Percentiles rank a stretch among this genome's conserved stretches.
These are phyloP conservation scores for Pogoniulus pusillus DNA, from an alignment of 2,797 vertebrate genomes.

Conservation along the genomic window DNA sequence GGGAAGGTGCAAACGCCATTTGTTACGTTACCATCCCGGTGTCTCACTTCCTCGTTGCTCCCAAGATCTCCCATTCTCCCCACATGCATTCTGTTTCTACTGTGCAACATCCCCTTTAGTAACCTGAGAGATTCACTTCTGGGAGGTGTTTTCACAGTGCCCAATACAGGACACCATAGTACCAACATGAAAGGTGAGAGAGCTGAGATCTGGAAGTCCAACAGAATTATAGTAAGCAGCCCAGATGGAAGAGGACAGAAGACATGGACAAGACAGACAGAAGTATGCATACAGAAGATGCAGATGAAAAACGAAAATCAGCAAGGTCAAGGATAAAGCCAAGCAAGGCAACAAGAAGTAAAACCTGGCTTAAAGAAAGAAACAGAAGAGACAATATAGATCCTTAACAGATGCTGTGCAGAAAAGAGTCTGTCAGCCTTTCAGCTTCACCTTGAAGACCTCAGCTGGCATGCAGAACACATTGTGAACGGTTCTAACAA, in stretches of 20 bases:
- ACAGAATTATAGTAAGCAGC: background rate
- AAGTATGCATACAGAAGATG: background rate
- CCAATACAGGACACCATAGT: background rate
- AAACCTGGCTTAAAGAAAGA: background rate
- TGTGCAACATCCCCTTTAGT: background rate
- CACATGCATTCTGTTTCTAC: background rate
- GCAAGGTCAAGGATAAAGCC: background rate
- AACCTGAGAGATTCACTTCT: background rate
- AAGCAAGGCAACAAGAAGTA: background rate
- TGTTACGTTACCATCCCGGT: background rate
- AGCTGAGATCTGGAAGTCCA: background rate
- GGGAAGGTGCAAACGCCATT: background rate
- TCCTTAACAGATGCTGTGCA: background rate
- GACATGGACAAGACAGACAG: background rate
- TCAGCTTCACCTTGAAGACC: background rate
- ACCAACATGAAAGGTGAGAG: background rate
- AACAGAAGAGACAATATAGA: background rate
- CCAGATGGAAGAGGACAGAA: background rate
- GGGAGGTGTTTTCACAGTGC: background rate
- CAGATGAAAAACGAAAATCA: background rate
- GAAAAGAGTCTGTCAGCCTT: background rate
- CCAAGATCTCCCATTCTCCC: background rate
- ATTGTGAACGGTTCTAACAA: background rate
- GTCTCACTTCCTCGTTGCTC: background rate
- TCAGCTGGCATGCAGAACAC: background rate